Conservation (phyloP, 2,113 vertebrate species). For the Gavialis gangeticus region DNA sequence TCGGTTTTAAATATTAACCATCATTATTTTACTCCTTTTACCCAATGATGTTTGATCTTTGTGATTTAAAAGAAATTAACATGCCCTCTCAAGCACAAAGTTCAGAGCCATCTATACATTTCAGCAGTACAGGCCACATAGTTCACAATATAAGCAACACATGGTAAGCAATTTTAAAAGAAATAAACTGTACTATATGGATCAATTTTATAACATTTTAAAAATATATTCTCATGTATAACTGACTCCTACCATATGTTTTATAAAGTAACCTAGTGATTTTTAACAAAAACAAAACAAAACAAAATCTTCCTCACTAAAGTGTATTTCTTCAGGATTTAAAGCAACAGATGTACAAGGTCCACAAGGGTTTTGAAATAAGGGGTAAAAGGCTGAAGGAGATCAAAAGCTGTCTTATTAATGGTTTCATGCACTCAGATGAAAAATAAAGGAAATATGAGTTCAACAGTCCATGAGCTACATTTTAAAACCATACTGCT, state of each 20-base stretch:
- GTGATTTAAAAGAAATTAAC: background rate
- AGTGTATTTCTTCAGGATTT: constrained; percentile 12
- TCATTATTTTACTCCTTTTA: background rate
- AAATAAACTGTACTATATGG: background rate
- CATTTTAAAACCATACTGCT: constrained; percentile 6
- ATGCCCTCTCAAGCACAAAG: background rate
- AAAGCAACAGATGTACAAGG: background rate
- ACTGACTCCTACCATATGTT: background rate
- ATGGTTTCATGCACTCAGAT: fast-evolving
- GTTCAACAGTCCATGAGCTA: background rate
- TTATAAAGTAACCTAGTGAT: background rate
- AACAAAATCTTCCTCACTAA: background rate
- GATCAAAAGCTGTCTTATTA: constrained; percentile 1
- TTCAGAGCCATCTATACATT: background rate
- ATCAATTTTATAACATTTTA: background rate
- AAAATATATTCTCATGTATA: background rate
- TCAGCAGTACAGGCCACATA: background rate
- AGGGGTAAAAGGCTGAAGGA: background rate
- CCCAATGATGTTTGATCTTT: background rate
- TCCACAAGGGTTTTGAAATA: background rate
- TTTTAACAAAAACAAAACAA: constrained; percentile 13
- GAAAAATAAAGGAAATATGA: background rate
- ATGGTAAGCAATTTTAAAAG: constrained; percentile 23
- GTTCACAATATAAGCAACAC: background rate
- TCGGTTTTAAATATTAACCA: background rate